phyloP scores from a whole-genome alignment of 30 jellyfish, hydroid and myxozoan species.

The Hydractinia symbiolongicarpus region DNA sequence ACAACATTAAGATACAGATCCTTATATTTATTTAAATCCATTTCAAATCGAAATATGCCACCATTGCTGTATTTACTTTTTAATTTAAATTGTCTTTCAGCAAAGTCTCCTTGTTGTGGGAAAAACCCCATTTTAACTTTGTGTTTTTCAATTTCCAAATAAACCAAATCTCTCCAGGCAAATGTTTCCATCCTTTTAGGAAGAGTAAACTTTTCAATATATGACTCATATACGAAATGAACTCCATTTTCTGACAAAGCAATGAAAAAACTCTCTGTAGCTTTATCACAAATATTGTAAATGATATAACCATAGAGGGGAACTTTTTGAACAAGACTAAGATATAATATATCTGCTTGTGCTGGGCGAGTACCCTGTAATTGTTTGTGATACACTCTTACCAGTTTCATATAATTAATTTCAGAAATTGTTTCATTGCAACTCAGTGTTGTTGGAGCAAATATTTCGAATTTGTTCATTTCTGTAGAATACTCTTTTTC shows the following conservation, averaged over 20 bases:
- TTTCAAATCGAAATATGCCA: neutral
- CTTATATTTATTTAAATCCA: neutral
- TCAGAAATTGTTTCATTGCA: neutral
- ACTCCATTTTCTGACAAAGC: conserved; percentile 18
- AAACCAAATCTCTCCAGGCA: conserved; percentile 5
- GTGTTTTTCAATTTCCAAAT: neutral
- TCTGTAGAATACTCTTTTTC: neutral
- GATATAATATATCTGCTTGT: conserved; percentile 21
- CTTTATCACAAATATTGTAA: neutral
- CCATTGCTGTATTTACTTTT: neutral
- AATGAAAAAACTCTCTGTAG: neutral
- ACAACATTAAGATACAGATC: neutral
- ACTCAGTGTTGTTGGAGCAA: conserved; percentile 17
- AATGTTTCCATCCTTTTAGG: conserved; percentile 3
- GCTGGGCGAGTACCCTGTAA: conserved; percentile 4
- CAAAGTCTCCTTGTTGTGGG: neutral
- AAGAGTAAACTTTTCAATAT: neutral
- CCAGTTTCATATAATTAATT: conserved; percentile 1
- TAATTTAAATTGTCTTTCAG: neutral
- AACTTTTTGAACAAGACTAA: conserved; percentile 7
- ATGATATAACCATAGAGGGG: conserved; percentile 12
- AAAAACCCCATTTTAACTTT: conserved; percentile 10
- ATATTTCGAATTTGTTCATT: neutral
- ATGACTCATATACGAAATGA: conserved; percentile 20
- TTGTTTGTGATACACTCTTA: conserved; percentile 6